phyloP scores from a whole-genome alignment of 2,888 invertebrate genomes.

The Drosophila mimica region DNA sequence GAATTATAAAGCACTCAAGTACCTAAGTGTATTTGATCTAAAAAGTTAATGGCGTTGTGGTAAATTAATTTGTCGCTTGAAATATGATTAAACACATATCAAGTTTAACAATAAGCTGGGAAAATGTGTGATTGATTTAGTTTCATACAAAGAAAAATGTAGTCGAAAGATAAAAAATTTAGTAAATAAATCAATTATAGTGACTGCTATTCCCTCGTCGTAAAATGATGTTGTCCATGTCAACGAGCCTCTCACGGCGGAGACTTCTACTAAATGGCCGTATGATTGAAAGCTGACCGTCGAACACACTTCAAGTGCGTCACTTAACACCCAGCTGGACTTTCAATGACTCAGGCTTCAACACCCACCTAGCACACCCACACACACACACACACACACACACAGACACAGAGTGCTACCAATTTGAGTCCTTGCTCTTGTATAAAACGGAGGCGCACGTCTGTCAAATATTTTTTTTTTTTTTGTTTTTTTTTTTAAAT shows the following conservation, averaged over 20 bases:
- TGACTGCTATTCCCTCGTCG: not conserved
- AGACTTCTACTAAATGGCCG: conserved; percentile 56
- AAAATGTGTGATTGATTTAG: conserved; percentile 60
- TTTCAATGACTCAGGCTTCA: conserved; percentile 30
- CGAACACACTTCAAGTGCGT: conserved; percentile 20
- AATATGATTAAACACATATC: conserved; percentile 45
- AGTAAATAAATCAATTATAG: conserved; percentile 61
- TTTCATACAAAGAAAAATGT: conserved; percentile 20
- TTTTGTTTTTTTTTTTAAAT: not conserved
- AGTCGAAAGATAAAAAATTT: conserved; percentile 12
- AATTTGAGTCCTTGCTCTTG: conserved; percentile 3
- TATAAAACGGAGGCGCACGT: not conserved
- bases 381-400: not conserved
- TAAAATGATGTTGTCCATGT: conserved; percentile 31
- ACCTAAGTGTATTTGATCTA: conserved; percentile 21
- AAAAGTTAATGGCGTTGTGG: conserved; percentile 19
- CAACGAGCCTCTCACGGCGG: conserved; percentile 28
- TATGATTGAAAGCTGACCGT: conserved; percentile 68
- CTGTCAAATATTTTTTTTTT: conserved; percentile 6
- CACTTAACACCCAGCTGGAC: conserved; percentile 26
- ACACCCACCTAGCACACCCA: not conserved
- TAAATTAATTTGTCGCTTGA: conserved; percentile 40
- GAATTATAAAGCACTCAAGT: not conserved
- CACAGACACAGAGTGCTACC: not conserved
- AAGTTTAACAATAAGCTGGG: conserved; percentile 19